phyloP scores from a whole-genome alignment of 2,888 invertebrate genomes.

The Cephus runcator region DNA sequence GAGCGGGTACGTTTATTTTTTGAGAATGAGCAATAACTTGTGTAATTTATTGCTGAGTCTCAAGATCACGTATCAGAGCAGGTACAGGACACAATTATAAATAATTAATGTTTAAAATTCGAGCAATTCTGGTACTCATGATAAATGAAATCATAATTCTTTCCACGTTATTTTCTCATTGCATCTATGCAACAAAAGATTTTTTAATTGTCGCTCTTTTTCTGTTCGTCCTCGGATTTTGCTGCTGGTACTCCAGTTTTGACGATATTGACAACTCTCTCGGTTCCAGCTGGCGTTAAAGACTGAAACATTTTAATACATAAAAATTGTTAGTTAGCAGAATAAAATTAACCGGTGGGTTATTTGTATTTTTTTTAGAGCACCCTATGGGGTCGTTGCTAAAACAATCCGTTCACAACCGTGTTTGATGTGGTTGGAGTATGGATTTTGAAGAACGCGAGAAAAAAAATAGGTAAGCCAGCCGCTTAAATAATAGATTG shows the following conservation, averaged over 20 bases:
- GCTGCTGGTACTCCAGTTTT: conserved; percentile 55
- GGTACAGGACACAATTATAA: too few relatives aligned
- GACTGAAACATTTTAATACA: conserved; percentile 35
- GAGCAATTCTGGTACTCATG: too few relatives aligned
- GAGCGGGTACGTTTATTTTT: too few relatives aligned
- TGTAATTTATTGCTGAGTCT: too few relatives aligned
- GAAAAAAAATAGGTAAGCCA: conserved; percentile 11
- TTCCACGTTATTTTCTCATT: too few relatives aligned
- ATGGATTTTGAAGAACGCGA: conserved; percentile 17
- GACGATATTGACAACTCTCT: conserved; percentile 53
- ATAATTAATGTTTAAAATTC: too few relatives aligned
- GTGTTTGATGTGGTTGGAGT: conserved; percentile 43
- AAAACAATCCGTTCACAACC: conserved; percentile 57
- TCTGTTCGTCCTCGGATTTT: conserved; percentile 33
- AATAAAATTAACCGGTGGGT: neutral
- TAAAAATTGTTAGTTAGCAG: neutral
- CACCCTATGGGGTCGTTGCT: conserved; percentile 62
- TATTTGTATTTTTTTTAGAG: conserved; percentile 49
- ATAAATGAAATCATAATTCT: too few relatives aligned
- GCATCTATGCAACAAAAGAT: neutral
- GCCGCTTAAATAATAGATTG: too few relatives aligned
- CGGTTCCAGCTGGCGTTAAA: conserved; percentile 37
- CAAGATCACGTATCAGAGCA: too few relatives aligned
- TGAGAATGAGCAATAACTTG: too few relatives aligned
- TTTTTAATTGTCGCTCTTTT: conserved; percentile 1